phyloP scores from a whole-genome alignment of 2,888 invertebrate genomes.

The Cancer borealis region DNA sequence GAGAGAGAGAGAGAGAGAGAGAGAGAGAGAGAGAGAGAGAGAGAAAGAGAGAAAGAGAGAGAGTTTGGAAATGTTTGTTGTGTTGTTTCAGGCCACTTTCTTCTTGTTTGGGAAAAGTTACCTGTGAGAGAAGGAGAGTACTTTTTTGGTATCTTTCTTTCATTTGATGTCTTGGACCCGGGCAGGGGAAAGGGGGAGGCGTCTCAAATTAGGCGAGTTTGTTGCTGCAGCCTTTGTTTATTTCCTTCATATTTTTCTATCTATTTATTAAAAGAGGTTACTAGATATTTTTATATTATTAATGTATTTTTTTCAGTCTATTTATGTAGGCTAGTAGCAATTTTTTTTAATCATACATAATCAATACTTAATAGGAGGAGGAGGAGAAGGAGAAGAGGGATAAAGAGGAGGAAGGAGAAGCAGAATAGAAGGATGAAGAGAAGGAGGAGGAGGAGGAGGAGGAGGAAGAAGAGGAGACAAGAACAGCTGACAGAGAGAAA shows the following conservation, averaged over 20 bases:
- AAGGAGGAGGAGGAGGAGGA: neutral
- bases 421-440: neutral
- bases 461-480: neutral
- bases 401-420: neutral
- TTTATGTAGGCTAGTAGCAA: too few relatives aligned
- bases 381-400: neutral
- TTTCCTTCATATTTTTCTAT: neutral
- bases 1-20: neutral
- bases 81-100: conserved; percentile 44
- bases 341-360: neutral
- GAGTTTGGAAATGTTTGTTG: conserved; percentile 2
- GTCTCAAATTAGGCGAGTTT: neutral
- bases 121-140: neutral
- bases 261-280: neutral
- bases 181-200: neutral
- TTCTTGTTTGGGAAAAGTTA: conserved; percentile 11
- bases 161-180: neutral
- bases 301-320: too few relatives aligned
- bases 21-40: conserved; percentile 24
- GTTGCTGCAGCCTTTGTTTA: neutral
- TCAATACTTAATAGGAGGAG: neutral
- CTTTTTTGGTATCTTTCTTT: neutral
- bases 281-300: too few relatives aligned
- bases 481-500: neutral
- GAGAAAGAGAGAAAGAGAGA: neutral